Base-by-base conservation (phyloP, 2,113 vertebrate genomes). In the Ifrita kowaldi region DNA sequence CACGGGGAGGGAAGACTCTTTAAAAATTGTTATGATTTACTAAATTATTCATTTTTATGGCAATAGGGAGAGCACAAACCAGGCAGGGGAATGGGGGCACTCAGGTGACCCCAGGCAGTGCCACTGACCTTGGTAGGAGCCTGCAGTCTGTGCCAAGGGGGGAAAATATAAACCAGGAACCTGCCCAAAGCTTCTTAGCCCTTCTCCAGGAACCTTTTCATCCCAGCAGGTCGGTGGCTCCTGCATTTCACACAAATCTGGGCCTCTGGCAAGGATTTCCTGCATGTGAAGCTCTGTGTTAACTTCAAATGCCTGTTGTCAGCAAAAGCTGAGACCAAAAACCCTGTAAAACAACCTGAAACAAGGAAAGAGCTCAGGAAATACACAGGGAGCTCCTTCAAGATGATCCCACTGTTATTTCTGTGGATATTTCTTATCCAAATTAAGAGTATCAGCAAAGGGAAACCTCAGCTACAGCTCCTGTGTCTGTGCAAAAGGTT, bases 1-100 rank as follows among this genome's bases (percentile, higher is more conserved):
- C 9, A 2, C 2, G 1, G 33, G 20, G 30, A 41, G 37, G 16
- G 23, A 26, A 23, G 8, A 7, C 15, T 3, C 3, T 49, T 59
- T 32, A 14, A 21, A 44, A 64, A 18, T 11, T 17, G 24, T 18
- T 10, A 11, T 28, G 30, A 64, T 44, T 53, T 35, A 30, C 11
- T 4, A 28, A 63, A 57, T 14, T 11, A 7, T 22, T 65, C 6
- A 1, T 23, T 50, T 24, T 47, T 24, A 2, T 19, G 23, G 28
- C 59, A 49, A 12, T 0, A 13, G 59, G 30, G 59, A 17, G 27
- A 55, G 60, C 39, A n/a, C 6, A 12, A 30, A 59, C 6, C 33
- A 24, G 39, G 64, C 27, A 44, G 22, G 52, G 14, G 13, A 18
- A 30, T 26, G 16, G 2, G 33, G 16, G 69, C 9, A 5, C 41